Percentiles rank a stretch among this genome's conserved stretches.
These are phyloP conservation scores for Pachypeltis micranthus DNA, from an alignment of 1,140 invertebrate species.

Conservation along the genomic window DNA sequence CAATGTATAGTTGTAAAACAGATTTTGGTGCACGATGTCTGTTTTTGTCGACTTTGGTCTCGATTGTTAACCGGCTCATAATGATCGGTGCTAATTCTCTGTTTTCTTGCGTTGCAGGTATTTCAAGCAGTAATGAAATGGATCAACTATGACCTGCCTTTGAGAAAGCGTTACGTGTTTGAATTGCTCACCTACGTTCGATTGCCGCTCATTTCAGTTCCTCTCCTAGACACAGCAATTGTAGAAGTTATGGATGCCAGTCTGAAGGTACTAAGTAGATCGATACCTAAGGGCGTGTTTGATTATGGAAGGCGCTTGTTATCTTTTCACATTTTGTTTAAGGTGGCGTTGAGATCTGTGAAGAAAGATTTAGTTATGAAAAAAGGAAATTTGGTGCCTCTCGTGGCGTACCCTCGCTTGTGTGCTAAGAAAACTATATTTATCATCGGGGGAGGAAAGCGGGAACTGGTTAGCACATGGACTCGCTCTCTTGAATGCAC, in stretches of 20 bases:
- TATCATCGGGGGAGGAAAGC: conserved; percentile 79
- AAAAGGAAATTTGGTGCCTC: conserved; percentile 62
- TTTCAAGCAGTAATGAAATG: conserved; percentile 82
- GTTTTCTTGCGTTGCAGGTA: no score
- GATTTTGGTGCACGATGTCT: no score
- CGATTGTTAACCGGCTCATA: no score
- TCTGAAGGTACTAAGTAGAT: conserved; percentile 43
- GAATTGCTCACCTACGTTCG: conserved; percentile 75
- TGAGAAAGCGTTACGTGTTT: conserved; percentile 71
- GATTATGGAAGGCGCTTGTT: no score
- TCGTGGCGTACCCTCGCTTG: conserved; percentile 61
- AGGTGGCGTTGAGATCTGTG: conserved; percentile 62
- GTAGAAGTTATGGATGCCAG: conserved; percentile 69
- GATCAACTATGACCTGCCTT: conserved; percentile 72
- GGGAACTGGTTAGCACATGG: conserved; percentile 55
- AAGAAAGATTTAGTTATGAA: conserved; percentile 65
- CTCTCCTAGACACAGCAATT: conserved; percentile 67
- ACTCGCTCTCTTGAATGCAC: conserved; percentile 54
- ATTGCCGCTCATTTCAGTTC: conserved; percentile 69
- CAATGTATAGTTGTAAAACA: no score
- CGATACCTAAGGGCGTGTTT: no score
- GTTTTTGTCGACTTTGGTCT: no score
- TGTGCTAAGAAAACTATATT: conserved; percentile 79
- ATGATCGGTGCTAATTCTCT: no score
- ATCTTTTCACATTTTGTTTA: not conserved